Percentiles rank a stretch among this genome's conserved stretches.
phyloP scores from a whole-genome alignment of 2,797 vertebrate species.

The Syngnathus acus region DNA sequence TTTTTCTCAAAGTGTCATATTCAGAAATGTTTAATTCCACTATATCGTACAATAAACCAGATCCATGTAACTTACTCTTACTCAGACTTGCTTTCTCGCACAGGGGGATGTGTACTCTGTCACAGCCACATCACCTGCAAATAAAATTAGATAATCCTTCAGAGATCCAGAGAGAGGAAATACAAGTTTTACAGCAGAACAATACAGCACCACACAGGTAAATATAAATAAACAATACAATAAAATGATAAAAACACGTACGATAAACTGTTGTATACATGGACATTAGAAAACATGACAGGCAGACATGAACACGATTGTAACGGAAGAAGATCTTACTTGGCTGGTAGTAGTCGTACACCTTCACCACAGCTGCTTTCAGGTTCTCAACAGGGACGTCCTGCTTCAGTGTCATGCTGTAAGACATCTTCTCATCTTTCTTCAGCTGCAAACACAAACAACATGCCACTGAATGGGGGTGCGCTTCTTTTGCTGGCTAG shows the following conservation, averaged over 20 bases:
- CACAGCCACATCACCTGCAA: conserved; percentile 58
- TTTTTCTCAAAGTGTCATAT: background rate
- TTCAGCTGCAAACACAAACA: conserved; percentile 48
- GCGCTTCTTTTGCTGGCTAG: background rate
- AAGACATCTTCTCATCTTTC: conserved; percentile 18
- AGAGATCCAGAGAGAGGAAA: too few relatives aligned
- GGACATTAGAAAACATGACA: background rate
- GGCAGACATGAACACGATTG: background rate
- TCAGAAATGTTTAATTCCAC: background rate
- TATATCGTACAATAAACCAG: background rate
- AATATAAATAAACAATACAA: too few relatives aligned
- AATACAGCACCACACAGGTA: too few relatives aligned
- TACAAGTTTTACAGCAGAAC: too few relatives aligned
- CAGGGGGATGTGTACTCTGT: conserved; percentile 63
- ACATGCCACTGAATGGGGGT: background rate
- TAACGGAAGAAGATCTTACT: conserved; percentile 39
- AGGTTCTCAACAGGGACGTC: conserved; percentile 57
- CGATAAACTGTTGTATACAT: background rate
- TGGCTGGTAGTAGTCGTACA: conserved; percentile 74
- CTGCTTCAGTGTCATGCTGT: conserved; percentile 43
- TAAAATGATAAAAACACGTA: too few relatives aligned
- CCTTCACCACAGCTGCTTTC: conserved; percentile 62
- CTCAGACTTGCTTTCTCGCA: conserved; percentile 14
- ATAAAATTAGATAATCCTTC: background rate
- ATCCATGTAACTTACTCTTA: conserved; percentile 39